These are phyloP conservation scores for Chelon auratus DNA, from an alignment of 2,797 vertebrate species.

Conservation along the genomic window DNA sequence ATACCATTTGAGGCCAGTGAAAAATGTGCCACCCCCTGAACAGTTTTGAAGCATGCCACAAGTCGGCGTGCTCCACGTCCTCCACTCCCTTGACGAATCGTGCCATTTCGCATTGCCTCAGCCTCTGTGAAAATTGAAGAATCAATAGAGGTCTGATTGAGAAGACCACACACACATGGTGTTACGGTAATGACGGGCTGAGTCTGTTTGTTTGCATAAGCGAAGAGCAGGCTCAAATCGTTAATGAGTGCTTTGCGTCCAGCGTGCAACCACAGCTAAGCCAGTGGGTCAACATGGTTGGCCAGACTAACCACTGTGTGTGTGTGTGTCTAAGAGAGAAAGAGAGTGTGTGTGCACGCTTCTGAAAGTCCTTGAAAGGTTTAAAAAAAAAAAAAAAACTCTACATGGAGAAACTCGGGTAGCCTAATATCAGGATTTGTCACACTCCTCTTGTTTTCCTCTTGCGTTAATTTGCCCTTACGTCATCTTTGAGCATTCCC, in stretches of 20 bases:
- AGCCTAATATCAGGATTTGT: constrained; percentile 39
- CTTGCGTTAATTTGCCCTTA: constrained; percentile 37
- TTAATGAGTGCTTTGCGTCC: constrained; percentile 85
- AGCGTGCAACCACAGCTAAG: constrained; percentile 83
- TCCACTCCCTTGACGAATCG: constrained; percentile 54
- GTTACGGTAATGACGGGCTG: constrained; percentile 77
- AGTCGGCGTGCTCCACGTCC: constrained; percentile 51
- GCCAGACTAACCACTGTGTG: constrained; percentile 76
- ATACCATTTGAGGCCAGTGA: constrained; percentile 66
- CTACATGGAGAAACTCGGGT: constrained; percentile 33
- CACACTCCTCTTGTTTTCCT: constrained; percentile 33
- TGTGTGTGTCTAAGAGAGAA: constrained; percentile 11
- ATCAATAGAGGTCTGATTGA: constrained; percentile 78
- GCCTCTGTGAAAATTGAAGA: constrained; percentile 64
- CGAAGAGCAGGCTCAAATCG: constrained; percentile 82
- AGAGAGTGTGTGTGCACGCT: constrained; percentile 34
- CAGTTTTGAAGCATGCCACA: constrained; percentile 63
- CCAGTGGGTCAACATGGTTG: constrained; percentile 82
- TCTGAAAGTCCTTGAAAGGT: constrained; percentile 49
- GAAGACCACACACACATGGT: constrained; percentile 76
- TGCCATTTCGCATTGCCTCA: constrained; percentile 45
- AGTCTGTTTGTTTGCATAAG: constrained; percentile 83
- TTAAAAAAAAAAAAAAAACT: constrained; percentile 15
- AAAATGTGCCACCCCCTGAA: constrained; percentile 59
- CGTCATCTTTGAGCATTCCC: constrained; percentile 41